Evolutionary conservation across 2,113 vertebrate genomes (phyloP).

Genomic region (Orthochromis indermauri): DNA sequence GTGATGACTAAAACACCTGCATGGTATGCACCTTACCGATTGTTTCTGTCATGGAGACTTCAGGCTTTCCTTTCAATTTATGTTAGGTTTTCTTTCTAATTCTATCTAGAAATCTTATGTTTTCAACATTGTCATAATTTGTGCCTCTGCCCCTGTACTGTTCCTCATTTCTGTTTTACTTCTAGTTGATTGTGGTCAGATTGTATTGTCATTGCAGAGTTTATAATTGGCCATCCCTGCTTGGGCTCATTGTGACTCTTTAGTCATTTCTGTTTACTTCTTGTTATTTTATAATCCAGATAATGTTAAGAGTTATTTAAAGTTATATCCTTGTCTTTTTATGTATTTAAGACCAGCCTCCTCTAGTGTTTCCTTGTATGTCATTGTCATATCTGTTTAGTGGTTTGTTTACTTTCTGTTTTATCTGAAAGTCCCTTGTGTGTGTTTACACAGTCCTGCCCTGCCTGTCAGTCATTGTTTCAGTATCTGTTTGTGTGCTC

Average conservation of each 20-base stretch:
- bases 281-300: background rate
- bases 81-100: background rate
- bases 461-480: background rate
- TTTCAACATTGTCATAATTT: background rate
- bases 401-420: background rate
- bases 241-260: background rate
- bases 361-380: background rate
- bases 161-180: background rate
- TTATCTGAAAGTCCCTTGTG: background rate
- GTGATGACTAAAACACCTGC: background rate
- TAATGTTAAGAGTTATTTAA: background rate
- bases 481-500: background rate
- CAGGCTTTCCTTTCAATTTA: background rate
- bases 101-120: background rate
- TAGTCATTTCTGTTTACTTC: background rate
- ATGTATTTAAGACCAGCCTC: background rate
- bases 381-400: background rate
- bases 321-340: background rate
- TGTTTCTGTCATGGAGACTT: background rate
- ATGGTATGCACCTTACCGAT: background rate
- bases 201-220: background rate
- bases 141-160: fast-evolving
- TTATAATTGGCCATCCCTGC: background rate
- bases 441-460: background rate
- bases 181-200: background rate